Evolutionary conservation across 2,113 vertebrate genomes (phyloP).

Genomic region (Gavialis gangeticus): DNA sequence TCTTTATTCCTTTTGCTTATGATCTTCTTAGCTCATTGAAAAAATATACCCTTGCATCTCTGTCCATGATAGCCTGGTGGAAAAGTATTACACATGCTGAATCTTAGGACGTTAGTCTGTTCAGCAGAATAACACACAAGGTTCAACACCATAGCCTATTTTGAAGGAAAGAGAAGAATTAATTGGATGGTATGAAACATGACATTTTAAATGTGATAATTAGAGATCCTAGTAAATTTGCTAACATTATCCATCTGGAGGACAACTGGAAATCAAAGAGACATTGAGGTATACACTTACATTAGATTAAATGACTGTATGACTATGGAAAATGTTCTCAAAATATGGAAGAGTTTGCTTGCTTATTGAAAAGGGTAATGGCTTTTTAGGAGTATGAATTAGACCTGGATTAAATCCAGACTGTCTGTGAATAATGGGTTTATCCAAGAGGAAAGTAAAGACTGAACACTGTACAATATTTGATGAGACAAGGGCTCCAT

Average conservation of each 20-base stretch:
- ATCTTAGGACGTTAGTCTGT: neutral
- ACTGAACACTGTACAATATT: constrained; percentile 40
- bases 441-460: constrained; percentile 57
- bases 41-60: neutral
- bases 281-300: neutral
- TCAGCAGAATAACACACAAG: constrained; percentile 21
- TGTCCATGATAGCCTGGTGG: neutral
- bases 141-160: neutral
- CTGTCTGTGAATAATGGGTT: constrained; percentile 57
- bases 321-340: constrained; percentile 42
- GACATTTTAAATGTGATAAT: constrained; percentile 40
- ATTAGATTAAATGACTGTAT: neutral
- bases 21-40: neutral
- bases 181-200: constrained; percentile 29
- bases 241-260: neutral
- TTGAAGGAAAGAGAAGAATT: constrained; percentile 51
- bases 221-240: constrained; percentile 28
- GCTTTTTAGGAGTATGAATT: constrained; percentile 13
- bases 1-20: too few relatives aligned
- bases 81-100: constrained; percentile 4
- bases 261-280: constrained; percentile 9
- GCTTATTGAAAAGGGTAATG: neutral
- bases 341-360: neutral
- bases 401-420: constrained; percentile 61
- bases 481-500: constrained; percentile 61